Conservation (phyloP, 2,113 vertebrate species). For the Eulacestoma nigropectus region DNA sequence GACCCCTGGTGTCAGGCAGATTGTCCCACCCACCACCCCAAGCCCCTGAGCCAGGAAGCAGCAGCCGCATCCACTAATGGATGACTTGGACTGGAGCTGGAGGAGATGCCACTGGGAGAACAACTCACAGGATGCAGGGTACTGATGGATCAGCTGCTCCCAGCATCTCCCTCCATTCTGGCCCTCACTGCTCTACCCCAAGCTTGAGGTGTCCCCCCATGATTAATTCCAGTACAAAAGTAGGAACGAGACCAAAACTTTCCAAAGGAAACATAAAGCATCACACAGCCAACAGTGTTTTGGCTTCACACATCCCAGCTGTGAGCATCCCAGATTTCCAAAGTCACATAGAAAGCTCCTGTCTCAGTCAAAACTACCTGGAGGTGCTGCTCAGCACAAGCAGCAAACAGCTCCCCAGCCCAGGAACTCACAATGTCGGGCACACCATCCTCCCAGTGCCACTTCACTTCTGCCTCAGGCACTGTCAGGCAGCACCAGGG, state of each 20-base stretch:
- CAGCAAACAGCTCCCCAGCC: neutral
- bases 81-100: neutral
- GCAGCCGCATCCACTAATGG: fast-evolving
- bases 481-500: neutral
- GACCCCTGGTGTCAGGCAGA: fast-evolving
- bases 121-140: neutral
- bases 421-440: fast-evolving
- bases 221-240: neutral
- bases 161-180: neutral
- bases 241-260: neutral
- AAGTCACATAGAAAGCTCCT: neutral
- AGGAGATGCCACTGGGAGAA: neutral
- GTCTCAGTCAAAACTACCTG: neutral
- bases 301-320: neutral
- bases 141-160: neutral
- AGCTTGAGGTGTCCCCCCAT: neutral
- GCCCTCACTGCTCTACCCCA: neutral
- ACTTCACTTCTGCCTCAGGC: neutral
- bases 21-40: fast-evolving
- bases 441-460: neutral
- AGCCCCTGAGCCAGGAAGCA: neutral
- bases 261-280: neutral
- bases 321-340: neutral
- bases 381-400: neutral
- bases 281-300: fast-evolving